Conservation (phyloP, 2,888 invertebrate species). For the Leucoptera coffeella region DNA sequence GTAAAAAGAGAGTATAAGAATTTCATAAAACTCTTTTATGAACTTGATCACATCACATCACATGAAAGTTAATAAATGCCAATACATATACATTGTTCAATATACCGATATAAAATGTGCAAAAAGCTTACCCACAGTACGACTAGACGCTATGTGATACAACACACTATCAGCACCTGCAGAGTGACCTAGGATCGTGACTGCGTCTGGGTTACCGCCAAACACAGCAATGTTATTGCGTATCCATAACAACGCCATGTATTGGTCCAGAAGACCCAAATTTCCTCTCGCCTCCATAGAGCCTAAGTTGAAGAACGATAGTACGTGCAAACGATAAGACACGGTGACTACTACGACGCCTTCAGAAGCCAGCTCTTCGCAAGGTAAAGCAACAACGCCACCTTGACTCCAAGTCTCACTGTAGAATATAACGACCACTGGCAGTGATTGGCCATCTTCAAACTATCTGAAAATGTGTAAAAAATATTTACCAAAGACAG, state of each 20-base stretch:
- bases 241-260: conserved; percentile 72
- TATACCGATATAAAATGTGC: no score
- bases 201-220: conserved; percentile 70
- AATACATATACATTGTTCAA: no score
- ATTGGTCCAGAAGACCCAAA: conserved; percentile 80
- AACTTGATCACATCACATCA: no score
- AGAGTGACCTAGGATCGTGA: conserved; percentile 81
- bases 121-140: conserved; percentile 54
- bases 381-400: conserved; percentile 49
- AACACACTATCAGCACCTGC: conserved; percentile 67
- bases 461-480: conserved; percentile 40
- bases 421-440: conserved; percentile 66
- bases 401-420: conserved; percentile 54
- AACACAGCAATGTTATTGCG: conserved; percentile 71
- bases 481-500: no score
- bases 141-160: conserved; percentile 61
- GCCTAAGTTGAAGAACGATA: conserved; percentile 60
- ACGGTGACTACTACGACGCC: conserved; percentile 65
- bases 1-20: not conserved
- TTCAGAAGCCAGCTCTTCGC: conserved; percentile 68
- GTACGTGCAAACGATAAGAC: conserved; percentile 64
- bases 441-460: conserved; percentile 46
- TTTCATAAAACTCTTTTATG: no score
- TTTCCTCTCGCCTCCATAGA: conserved; percentile 65
- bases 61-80: no score